Base-by-base conservation (phyloP, 2,113 vertebrate genomes). In the Panthera uncia region DNA sequence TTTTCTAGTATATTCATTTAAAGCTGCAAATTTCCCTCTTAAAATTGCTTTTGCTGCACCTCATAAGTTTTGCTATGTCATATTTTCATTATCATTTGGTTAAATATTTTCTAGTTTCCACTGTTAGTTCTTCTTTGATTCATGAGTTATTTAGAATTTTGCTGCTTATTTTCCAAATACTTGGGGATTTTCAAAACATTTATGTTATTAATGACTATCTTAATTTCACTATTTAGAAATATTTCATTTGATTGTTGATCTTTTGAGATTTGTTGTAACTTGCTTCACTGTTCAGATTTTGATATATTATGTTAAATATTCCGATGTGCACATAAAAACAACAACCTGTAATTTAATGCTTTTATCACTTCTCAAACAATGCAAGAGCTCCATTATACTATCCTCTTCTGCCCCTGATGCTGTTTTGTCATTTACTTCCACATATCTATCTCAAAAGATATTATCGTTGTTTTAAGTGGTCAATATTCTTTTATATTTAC, bases 161-260 rank as follows among this genome's bases (percentile, higher is more conserved):
- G 16, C 52, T 63, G 61, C 12, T 89, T 88, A 38, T 31, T 92
- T 94, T 86, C 27, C 38, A 82, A 52, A 71, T 82, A 78, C 8
- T 55, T 81, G 15, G 12, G 1, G 14, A 61, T 68, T 92, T 41
- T 38, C 4, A 83, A 68, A 89, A 50, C 0, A 23, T 82, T 86
- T 93, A 13, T 92, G 27, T 74, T 80, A 29, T 50, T 61, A 68
- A 63, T 66, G 89, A 12, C 38, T 50, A 68, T 81, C 19, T 93
- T 81, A 65, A 52, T 93, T 68, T 92, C 45, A 66, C 10, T 31
- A 3, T 68, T 79, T 82, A 23, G 33, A 97, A 92, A 89, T 78
- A 52, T 31, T 80, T 7, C 63, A 1, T n/a, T 66, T 85, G 21
- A 31, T 36, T 74, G 84, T 76, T 82, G 41, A 69, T 25, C 18